Base-by-base conservation (phyloP, 2,113 vertebrate species). In the Pseudopodoces humilis region DNA sequence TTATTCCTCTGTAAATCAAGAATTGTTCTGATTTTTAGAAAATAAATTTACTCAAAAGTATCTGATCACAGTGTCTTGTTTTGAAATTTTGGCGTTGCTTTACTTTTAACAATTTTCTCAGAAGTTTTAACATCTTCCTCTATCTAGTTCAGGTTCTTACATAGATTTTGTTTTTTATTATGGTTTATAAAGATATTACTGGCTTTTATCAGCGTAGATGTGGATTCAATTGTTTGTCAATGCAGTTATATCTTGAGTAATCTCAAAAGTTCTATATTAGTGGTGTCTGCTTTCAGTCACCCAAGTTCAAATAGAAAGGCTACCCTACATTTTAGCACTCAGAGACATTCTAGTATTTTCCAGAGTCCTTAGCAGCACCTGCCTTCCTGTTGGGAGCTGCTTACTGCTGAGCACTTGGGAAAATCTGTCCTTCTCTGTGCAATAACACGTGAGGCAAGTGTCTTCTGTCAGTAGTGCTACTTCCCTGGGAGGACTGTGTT, bases 391-490 rank as follows among this genome's bases (percentile, higher is more conserved):
- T 55, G 62, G 74, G 63, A 85, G 17, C 53, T 80, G 27, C 43
- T 82, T n/a, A 25, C 18, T 56, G 19, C 33, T 56, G 30, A 76
- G 69, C 60, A 65, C 35, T 78, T 41, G 46, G 41, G 46, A 76
- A 90, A 70, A 92, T 72, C 22, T 77, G 35, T 72, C 46, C n/a
- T 67, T 60, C 9, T 13, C 28, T 72, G 6, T 27, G 52, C 44
- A 56, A 4, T 68, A 52, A 39, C 0, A 0, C 21, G 6, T 25
- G 11, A 49, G 28, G 28, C 58, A 86, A 25, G 23, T 41, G 6
- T 68, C 43, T 89, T 63, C 56, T 76, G 37, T 83, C 10, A 6
- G 0, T 14, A 31, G 19, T 13, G 47, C 52, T 68, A 3, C 41
- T 68, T 87, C 52, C 30, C 69, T 43, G 16, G 37, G 23, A 85